Base-by-base conservation (phyloP, 2,888 invertebrate species). In the Acanthacorydalis orientalis region DNA sequence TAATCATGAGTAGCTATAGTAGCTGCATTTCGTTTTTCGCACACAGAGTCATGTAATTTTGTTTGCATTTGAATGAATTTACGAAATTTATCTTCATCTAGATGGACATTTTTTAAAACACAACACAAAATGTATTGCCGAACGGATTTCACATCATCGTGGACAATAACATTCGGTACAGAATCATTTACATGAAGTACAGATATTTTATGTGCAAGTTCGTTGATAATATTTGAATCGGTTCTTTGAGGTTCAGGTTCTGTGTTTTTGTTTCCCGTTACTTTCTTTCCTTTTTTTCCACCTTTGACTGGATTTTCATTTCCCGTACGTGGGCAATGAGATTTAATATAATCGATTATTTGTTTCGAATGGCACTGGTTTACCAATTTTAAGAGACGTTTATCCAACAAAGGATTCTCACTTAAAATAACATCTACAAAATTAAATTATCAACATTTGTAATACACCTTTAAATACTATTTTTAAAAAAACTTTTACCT, bases 1-100 rank as follows among this genome's bases (percentile, higher is more conserved):
- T 83, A 64, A 61, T 89, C 88, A 62, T 90, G 90, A 0, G 88
- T 89, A 3, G 88, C 89, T 49, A 89, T 82, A 0, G 88, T 87
- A 0, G 86, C 83, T 1, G 71, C 65, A 56, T 81, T 82, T 54
- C 89, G 69, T 59, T 85, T 86, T 47, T 82, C 79, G 60, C 89
- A 89, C 9, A 85, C 67, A 0, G 75, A 74, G 51, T 83, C 83
- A 56, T 83, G 83, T 31, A 84, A 63, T 59, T 78, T 84, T 0
- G 83, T 86, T 69, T 88, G 88, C 56, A 85, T 58, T 57, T 81
- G 78, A 51, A 88, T 83, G 56, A 88, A 88, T 60, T 78, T 79
- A 60, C 81, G 86, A 53, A 83, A 78, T n/a, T 64, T 68, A 0
- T 68, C 68, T 23, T 77, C 74, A 1, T 70, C 73, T 53, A 88